Percentiles rank a stretch among this genome's conserved stretches.
Evolutionary conservation across 2,797 vertebrate genomes (phyloP).

Genomic region (Coracias cyanogaster): DNA sequence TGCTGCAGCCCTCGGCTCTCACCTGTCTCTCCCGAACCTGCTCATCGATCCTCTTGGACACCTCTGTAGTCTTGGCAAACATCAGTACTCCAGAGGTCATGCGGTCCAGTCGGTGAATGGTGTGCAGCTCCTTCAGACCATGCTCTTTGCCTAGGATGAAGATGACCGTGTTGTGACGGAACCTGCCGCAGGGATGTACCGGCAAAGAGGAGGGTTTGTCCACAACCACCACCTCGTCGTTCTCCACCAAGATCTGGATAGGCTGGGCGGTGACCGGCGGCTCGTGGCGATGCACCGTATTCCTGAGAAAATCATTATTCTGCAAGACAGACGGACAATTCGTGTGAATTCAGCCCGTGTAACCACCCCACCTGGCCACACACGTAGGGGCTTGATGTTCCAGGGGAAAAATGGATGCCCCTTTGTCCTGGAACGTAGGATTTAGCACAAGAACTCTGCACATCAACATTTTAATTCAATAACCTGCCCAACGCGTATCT

Average conservation of each 20-base stretch:
- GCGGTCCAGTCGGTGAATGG: conserved; percentile 93
- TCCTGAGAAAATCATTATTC: conserved; percentile 94
- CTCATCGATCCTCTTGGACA: conserved; percentile 91
- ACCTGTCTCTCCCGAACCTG: conserved; percentile 92
- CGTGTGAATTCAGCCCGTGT: rapidly evolving
- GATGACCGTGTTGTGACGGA: conserved; percentile 96
- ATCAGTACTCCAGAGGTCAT: conserved; percentile 96
- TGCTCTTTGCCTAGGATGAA: conserved; percentile 96
- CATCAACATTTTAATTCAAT: rapidly evolving
- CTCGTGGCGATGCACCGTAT: conserved; percentile 95
- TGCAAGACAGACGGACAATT: conserved; percentile 37
- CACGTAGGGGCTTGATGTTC: rapidly evolving
- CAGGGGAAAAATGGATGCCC: background rate
- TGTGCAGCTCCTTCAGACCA: conserved; percentile 89
- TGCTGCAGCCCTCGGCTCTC: background rate
- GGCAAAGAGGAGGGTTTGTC: conserved; percentile 96
- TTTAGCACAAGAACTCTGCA: rapidly evolving
- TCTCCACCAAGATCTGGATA: conserved; percentile 86
- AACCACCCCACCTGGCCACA: rapidly evolving
- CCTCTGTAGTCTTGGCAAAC: conserved; percentile 90
- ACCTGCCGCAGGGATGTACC: conserved; percentile 96
- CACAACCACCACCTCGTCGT: conserved; percentile 91
- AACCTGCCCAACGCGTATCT: rapidly evolving
- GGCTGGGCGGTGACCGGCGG: conserved; percentile 89
- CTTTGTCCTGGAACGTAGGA: rapidly evolving